Percentiles rank a stretch among this genome's conserved stretches.
These are phyloP conservation scores for Ardeotis arabs DNA, from an alignment of 2,113 vertebrate species.

Conservation along the genomic window DNA sequence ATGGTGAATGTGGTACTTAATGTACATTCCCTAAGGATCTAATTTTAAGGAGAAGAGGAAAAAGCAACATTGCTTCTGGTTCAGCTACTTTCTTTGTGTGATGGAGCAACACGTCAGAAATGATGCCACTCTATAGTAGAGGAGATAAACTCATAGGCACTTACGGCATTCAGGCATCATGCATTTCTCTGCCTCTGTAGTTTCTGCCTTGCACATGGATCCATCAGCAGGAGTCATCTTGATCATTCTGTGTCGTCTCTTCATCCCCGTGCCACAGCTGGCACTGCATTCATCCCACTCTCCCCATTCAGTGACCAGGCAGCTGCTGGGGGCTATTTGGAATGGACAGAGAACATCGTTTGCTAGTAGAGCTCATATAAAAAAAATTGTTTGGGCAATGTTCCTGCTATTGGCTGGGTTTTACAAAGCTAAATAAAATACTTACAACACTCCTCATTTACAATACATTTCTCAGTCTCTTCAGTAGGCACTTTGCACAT, in stretches of 20 bases:
- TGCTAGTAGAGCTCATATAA: background rate
- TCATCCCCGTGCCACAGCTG: slow-evolving; percentile 94
- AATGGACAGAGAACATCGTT: background rate
- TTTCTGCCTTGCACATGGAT: slow-evolving; percentile 91
- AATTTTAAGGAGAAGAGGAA: background rate
- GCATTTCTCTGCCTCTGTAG: slow-evolving; percentile 94
- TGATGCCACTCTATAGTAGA: background rate
- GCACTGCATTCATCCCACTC: slow-evolving; percentile 98
- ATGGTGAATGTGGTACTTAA: too few relatives aligned
- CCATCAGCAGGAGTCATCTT: slow-evolving; percentile 95
- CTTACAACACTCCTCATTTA: slow-evolving; percentile 97
- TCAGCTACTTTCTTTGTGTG: background rate
- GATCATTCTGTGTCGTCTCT: slow-evolving; percentile 91
- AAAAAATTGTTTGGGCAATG: background rate
- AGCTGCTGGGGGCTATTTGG: slow-evolving; percentile 89
- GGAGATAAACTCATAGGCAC: slow-evolving; percentile 27
- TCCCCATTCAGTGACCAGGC: slow-evolving; percentile 94
- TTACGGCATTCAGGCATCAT: slow-evolving; percentile 99
- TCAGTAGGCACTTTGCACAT: slow-evolving; percentile 91
- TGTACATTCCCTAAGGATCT: background rate
- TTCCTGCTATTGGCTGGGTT: background rate
- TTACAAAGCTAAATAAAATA: background rate
- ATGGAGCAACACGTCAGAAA: background rate
- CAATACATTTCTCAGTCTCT: slow-evolving; percentile 90
- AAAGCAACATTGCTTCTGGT: background rate